Evolutionary conservation across 1,140 invertebrate genomes (phyloP), one percentile per base, ranked within the genome.

Genomic region (Centruroides vittatus): DNA sequence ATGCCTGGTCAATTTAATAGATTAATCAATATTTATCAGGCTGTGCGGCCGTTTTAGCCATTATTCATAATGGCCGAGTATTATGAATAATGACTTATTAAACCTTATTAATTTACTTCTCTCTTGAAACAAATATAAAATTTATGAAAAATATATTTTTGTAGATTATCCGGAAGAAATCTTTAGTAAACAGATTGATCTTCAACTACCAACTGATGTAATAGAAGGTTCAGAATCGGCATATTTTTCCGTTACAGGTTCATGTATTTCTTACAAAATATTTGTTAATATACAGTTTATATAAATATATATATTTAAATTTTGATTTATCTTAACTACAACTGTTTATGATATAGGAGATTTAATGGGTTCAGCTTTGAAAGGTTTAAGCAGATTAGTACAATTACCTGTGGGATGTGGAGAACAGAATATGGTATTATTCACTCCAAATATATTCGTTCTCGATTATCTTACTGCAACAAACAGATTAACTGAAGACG

Each of bases 401-500:
- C 67, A 72, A 6, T 61, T 84, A 35, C 83, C 83, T 0, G 79
- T 78, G 53, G 83, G 83, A 3, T 89, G 80, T 66, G 79, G 88
- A 0, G 88, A 90, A 69, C 88, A 90, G 73, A 90, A 88, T 71
- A 86, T 90, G 85, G 76, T 88, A 9, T 55, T 68, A n/a, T 81
- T 88, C 23, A 84, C 85, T 6, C 85, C 86, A 3, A 86, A 86
- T 68, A 79, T 89, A 61, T 81, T 84, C 58, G 80, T 88, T 3
- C 72, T 85, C 36, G 70, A 78, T 6, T 85, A 88, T 64, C 70
- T 87, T 49, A 73, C 78, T 23, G 72, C 75, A 0, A 78, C 78
- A 1, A 70, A 74, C 36, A 71, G 71, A 59, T 55, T 71, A 6
- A 72, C 69, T n/a, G 67, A 76, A 0, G 70, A 74, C 35, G 72